Evolutionary conservation across 2,113 vertebrate genomes (phyloP), one percentile per base, ranked within the genome.

Genomic region (Brachyhypopomus occidentalis): DNA sequence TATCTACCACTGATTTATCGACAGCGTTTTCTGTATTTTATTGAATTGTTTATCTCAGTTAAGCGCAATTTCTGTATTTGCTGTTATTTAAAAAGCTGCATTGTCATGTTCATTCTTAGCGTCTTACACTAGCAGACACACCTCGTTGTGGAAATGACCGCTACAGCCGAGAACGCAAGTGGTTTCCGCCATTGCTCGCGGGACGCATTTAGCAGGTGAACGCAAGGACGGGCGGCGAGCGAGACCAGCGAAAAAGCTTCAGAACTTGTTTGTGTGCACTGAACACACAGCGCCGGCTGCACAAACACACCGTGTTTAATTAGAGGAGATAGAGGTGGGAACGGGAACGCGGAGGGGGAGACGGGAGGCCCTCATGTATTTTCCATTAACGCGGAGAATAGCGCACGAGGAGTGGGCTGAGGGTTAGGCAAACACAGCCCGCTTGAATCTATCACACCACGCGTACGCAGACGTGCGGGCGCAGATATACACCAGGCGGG

Each of bases 221-320:
- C 73, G 79, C 59, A 88, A 72, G 79, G 86, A 74, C 82, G 75
- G 84, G 76, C 91, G 88, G 75, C 25, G 67, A 82, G 84, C 41
- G 81, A 45, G 81, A 70, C 80, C 64, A 76, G 78, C 74, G 2
- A 11, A 62, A 80, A 67, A 73, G 84, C 69, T 85, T 82, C 85
- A 85, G 22, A 82, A 85, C 88, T 85, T 89, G 88, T 52, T 36
- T 84, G 87, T 89, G 86, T 89, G 87, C 88, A 84, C 83, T 86
- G 75, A 86, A 85, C 85, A 87, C 76, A 79, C 71, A 41, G 25
- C 23, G 25, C 87, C 85, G 76, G 87, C 91, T 93, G 89, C 86
- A 84, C 89, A 95, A 93, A 94, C 89, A 94, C 83, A 77, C 79
- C 80, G 85, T 89, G 86, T 89, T 90, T 89, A 91, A 89, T 85